Evolutionary conservation across 2,113 vertebrate species (phyloP).

Genomic region (Aramus guarauna): DNA sequence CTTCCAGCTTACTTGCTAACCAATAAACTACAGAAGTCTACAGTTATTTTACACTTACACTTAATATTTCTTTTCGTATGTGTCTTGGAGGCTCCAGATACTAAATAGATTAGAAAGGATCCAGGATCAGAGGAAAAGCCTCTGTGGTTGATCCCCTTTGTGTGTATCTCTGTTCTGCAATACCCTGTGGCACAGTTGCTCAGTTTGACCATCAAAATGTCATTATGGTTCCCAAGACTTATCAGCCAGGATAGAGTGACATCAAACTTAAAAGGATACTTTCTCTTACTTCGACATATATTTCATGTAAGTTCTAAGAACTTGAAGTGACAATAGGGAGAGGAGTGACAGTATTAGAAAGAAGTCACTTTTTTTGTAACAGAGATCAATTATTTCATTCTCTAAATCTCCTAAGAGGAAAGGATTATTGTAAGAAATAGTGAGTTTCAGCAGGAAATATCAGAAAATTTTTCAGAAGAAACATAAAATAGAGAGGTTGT

Average conservation of each 20-base stretch:
- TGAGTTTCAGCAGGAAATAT: background rate
- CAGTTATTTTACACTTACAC: background rate
- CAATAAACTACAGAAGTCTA: background rate
- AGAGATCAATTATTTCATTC: background rate
- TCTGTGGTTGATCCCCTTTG: background rate
- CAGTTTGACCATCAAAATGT: background rate
- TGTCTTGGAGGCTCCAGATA: background rate
- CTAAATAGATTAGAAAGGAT: background rate
- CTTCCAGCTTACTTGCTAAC: background rate
- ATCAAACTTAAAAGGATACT: background rate
- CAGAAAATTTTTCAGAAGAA: background rate
- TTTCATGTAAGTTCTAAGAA: background rate
- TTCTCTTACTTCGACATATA: background rate
- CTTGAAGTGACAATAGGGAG: background rate
- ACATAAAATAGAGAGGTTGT: background rate
- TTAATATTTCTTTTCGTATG: background rate
- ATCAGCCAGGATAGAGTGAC: background rate
- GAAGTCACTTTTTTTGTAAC: background rate
- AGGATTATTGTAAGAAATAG: background rate
- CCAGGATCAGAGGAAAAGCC: background rate
- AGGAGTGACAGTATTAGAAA: background rate
- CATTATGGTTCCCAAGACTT: background rate
- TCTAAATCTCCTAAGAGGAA: background rate
- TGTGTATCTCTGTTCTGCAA: background rate
- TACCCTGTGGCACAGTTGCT: background rate